Percentiles rank a stretch among this genome's conserved stretches.
Conservation (phyloP, 2,888 invertebrate species). For the Lycia hirtaria region DNA sequence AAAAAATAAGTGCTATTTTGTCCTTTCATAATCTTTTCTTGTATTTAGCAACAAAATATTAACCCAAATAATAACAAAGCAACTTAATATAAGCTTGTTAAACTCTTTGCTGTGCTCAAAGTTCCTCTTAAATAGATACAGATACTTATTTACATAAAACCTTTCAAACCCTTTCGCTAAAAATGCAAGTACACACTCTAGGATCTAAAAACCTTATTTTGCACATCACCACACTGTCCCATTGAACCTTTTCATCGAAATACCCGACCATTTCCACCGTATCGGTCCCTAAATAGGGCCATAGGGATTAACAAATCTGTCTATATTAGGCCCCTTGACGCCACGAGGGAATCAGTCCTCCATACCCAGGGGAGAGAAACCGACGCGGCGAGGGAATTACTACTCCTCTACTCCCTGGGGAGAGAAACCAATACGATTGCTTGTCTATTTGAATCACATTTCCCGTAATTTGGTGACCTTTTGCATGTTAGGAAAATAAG, state of each 20-base stretch:
- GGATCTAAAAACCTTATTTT: not conserved
- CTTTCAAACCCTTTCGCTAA: not conserved
- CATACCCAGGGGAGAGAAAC: conserved; percentile 10
- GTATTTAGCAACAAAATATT: too few species aligned
- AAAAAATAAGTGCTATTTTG: too few species aligned
- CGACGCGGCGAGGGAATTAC: conserved; percentile 13
- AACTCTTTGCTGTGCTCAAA: too few species aligned
- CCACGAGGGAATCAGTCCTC: conserved; percentile 5
- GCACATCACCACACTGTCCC: not conserved
- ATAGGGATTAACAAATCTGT: conserved; percentile 25
- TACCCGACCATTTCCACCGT: not conserved
- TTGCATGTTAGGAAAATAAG: conserved; percentile 5
- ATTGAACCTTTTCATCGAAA: not conserved
- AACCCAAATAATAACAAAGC: too few species aligned
- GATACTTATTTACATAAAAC: not conserved
- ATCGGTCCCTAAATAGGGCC: conserved; percentile 11
- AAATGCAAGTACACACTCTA: too few species aligned
- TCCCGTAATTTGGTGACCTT: conserved; percentile 5
- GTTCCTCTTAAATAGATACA: too few species aligned
- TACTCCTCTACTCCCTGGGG: conserved; percentile 4
- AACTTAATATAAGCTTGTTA: too few species aligned
- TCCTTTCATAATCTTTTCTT: too few species aligned
- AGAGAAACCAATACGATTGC: conserved; percentile 15
- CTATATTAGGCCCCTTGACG: conserved; percentile 21
- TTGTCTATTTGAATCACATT: conserved; percentile 20